Evolutionary conservation across 1,140 invertebrate genomes (phyloP).

Genomic region (Nilaparvata lugens): DNA sequence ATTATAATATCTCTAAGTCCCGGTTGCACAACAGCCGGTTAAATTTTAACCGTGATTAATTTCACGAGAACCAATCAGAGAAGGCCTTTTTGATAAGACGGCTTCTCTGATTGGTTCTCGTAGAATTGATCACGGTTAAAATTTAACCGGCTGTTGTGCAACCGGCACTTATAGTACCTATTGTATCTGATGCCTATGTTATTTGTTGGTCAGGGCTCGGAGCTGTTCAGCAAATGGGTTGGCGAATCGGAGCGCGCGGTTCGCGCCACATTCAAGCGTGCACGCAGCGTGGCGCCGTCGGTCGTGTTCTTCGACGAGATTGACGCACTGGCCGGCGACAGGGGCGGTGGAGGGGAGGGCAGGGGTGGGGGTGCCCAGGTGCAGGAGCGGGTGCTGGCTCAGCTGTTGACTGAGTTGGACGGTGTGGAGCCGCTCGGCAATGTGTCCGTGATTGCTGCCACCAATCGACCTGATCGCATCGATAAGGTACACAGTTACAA

Average conservation of each 20-base stretch:
- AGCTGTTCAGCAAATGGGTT: constrained; percentile 96
- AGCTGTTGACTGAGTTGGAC: constrained; percentile 83
- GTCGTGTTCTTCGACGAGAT: constrained; percentile 98
- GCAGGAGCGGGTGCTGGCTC: constrained; percentile 75
- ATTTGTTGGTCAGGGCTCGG: constrained; percentile 48
- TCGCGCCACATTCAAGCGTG: constrained; percentile 83
- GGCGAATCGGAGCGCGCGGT: constrained; percentile 94
- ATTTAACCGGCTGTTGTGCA: too few relatives aligned
- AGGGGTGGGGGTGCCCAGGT: constrained; percentile 48
- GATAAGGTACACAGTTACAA: too few relatives aligned
- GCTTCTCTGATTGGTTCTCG: too few relatives aligned
- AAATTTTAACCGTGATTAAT: too few relatives aligned
- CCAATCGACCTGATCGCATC: constrained; percentile 87
- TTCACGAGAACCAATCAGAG: too few relatives aligned
- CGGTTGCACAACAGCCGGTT: too few relatives aligned
- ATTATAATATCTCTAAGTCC: too few relatives aligned
- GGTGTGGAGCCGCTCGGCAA: constrained; percentile 75
- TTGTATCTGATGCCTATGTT: too few relatives aligned
- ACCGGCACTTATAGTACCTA: too few relatives aligned
- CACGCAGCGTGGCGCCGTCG: constrained; percentile 82
- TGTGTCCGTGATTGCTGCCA: constrained; percentile 91
- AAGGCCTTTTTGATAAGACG: too few relatives aligned
- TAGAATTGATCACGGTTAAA: too few relatives aligned
- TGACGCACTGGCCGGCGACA: constrained; percentile 85
- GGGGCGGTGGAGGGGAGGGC: constrained; percentile 39